Evolutionary conservation across 2,113 vertebrate species (phyloP).

Genomic region (Cervus canadensis): DNA sequence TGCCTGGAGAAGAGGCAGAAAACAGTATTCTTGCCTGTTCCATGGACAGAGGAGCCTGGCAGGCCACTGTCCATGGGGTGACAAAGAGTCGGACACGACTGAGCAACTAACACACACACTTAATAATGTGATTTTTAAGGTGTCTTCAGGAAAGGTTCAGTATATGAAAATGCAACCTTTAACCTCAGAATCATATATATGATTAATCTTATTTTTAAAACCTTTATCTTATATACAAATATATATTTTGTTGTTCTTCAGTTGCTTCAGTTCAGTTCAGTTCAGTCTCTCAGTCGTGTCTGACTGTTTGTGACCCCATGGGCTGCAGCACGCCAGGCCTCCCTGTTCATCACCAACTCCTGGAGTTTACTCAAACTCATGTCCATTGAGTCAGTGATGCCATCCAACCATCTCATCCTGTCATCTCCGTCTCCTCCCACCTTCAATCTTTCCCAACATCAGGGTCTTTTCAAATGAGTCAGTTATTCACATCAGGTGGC

Average conservation of each 20-base stretch:
- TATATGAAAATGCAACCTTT: background rate
- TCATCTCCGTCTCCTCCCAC: background rate
- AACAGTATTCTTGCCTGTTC: background rate
- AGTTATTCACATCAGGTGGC: background rate
- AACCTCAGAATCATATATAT: background rate
- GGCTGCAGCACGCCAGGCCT: background rate
- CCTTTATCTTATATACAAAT: background rate
- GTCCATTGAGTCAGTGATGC: background rate
- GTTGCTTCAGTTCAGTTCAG: background rate
- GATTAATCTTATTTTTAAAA: background rate
- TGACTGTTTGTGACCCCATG: background rate
- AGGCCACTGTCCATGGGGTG: background rate
- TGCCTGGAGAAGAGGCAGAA: background rate
- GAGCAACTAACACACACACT: background rate
- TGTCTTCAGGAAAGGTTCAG: background rate
- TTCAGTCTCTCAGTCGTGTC: background rate
- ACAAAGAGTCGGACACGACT: background rate
- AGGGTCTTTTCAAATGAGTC: background rate
- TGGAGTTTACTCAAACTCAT: background rate
- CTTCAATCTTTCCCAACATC: background rate
- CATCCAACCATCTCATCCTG: background rate
- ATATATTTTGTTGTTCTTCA: background rate
- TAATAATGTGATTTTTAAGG: background rate
- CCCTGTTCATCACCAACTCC: background rate
- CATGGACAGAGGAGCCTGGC: background rate